These are phyloP conservation scores for Perca fluviatilis DNA, from an alignment of 2,113 vertebrate species.

Conservation along the genomic window DNA sequence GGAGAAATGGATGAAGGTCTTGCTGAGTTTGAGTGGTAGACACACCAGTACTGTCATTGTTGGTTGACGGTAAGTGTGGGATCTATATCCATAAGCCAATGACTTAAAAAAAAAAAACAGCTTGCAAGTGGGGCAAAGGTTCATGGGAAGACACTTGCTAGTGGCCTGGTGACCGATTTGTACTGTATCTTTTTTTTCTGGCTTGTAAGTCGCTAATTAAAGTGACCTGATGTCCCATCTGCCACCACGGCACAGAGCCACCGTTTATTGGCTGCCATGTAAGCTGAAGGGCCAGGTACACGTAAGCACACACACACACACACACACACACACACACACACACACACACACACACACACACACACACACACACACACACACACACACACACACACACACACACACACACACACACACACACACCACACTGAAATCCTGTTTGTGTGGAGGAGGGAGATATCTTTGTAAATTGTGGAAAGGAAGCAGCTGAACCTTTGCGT, in stretches of 20 bases:
- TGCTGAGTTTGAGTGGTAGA: background rate
- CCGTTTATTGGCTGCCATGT: slow-evolving; percentile 44
- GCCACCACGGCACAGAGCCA: slow-evolving; percentile 31
- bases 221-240: slow-evolving; percentile 73
- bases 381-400: background rate
- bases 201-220: slow-evolving; percentile 71
- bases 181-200: slow-evolving; percentile 3
- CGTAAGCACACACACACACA: slow-evolving; percentile 29
- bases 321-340: background rate
- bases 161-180: slow-evolving; percentile 28
- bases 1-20: slow-evolving; percentile 27
- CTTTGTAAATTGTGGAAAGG: slow-evolving; percentile 7
- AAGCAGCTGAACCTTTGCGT: background rate
- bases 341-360: background rate
- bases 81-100: slow-evolving; percentile 27
- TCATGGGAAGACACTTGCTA: slow-evolving; percentile 37
- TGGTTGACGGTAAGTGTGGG: background rate
- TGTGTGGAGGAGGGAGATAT: slow-evolving; percentile 16
- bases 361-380: background rate
- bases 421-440: slow-evolving; percentile 39
- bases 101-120: slow-evolving; percentile 34
- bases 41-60: background rate
- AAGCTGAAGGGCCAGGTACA: slow-evolving; percentile 48
- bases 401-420: background rate
- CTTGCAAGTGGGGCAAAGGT: slow-evolving; percentile 44